Conservation (phyloP, 2,888 invertebrate genomes). For the Nephrocerus scutellatus region DNA sequence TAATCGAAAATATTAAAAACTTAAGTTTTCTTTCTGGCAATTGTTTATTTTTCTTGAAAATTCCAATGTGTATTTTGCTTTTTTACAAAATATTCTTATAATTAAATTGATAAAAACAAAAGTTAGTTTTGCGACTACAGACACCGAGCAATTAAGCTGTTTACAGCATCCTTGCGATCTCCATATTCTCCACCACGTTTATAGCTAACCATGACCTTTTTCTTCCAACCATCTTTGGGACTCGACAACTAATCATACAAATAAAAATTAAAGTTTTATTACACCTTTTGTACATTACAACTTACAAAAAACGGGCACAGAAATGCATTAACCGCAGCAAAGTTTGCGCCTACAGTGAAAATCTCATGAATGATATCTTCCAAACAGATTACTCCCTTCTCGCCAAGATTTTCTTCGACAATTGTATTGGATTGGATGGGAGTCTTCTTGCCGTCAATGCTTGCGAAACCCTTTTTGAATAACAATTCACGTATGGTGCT, state of each 20-base stretch:
- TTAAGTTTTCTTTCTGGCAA: too few species aligned
- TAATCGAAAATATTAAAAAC: too few species aligned
- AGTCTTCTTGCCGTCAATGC: slow-evolving; percentile 38
- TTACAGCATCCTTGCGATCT: slow-evolving; percentile 40
- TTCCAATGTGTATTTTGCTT: too few species aligned
- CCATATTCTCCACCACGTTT: slow-evolving; percentile 47
- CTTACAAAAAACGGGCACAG: slow-evolving; percentile 46
- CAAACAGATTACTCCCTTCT: slow-evolving; percentile 45
- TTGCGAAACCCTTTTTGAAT: slow-evolving; percentile 46
- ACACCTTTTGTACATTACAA: slow-evolving; percentile 6
- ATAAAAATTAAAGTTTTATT: neutral
- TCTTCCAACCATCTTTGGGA: slow-evolving; percentile 45
- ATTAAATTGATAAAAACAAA: too few species aligned
- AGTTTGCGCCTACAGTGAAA: slow-evolving; percentile 44
- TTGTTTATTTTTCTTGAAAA: too few species aligned
- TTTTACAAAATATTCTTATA: too few species aligned
- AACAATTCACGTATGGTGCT: slow-evolving; percentile 43
- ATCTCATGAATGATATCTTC: slow-evolving; percentile 48
- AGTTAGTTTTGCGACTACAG: too few species aligned
- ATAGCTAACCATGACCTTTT: slow-evolving; percentile 42
- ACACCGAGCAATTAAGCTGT: slow-evolving; percentile 41
- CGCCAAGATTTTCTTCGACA: slow-evolving; percentile 44
- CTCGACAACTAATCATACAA: slow-evolving; percentile 23
- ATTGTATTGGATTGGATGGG: slow-evolving; percentile 46
- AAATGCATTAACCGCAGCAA: slow-evolving; percentile 36